Evolutionary conservation across 2,113 vertebrate species (phyloP).

Genomic region (Myotis davidii): DNA sequence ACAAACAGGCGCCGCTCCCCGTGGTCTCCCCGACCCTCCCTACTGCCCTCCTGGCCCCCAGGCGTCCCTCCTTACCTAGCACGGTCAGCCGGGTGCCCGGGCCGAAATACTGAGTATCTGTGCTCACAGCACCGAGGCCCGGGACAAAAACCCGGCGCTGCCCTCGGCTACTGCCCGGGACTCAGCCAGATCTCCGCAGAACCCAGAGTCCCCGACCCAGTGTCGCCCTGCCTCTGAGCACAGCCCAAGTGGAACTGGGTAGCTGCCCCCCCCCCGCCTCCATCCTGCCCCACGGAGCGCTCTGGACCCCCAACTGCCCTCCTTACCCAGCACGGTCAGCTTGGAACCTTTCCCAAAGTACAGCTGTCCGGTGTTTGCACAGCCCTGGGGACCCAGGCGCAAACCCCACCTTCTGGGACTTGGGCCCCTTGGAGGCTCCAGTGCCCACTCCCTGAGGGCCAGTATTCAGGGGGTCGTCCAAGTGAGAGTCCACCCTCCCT

Average conservation of each 20-base stretch:
- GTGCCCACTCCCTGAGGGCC: accelerated
- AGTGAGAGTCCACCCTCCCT: too few species aligned
- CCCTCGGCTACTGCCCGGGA: not conserved
- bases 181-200: not conserved
- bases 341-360: slow-evolving; percentile 49
- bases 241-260: accelerated
- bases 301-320: too few species aligned
- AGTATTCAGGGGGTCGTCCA: not conserved
- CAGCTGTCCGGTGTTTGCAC: not conserved
- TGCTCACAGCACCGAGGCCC: slow-evolving; percentile 59
- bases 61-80: slow-evolving; percentile 57
- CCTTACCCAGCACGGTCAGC: slow-evolving; percentile 50
- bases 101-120: slow-evolving; percentile 60
- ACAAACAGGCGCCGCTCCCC: not conserved
- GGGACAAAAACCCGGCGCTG: slow-evolving; percentile 51
- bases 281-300: not conserved
- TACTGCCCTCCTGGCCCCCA: accelerated
- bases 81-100: slow-evolving; percentile 61
- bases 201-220: not conserved
- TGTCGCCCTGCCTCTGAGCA: too few species aligned
- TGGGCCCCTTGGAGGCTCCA: not conserved
- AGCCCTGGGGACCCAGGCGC: not conserved
- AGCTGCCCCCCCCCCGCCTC: not conserved
- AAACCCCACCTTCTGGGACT: not conserved
- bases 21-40: accelerated